Percentiles rank a stretch among this genome's conserved stretches.
Evolutionary conservation across 2,113 vertebrate genomes (phyloP).

Genomic region (Dendropsophus ebraccatus): DNA sequence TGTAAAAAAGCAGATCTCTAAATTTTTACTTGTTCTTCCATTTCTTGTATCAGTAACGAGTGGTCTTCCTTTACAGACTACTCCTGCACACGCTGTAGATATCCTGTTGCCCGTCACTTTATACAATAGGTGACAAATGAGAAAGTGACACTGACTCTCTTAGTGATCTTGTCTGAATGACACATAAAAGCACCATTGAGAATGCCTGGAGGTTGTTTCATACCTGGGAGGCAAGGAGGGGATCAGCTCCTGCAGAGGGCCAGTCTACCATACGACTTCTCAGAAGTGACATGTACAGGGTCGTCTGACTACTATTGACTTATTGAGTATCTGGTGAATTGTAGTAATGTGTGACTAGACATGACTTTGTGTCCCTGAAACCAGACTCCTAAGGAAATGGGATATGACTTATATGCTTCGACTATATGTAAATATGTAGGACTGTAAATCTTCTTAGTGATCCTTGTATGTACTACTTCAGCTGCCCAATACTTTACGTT

Average conservation of each 20-base stretch:
- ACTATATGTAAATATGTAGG: neutral
- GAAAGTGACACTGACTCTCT: neutral
- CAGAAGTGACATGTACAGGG: conserved; percentile 9
- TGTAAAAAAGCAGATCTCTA: too few species aligned
- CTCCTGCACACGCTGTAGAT: neutral
- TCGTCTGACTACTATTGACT: neutral
- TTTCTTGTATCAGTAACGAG: too few species aligned
- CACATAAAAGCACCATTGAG: neutral
- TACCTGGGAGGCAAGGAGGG: neutral
- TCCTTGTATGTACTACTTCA: too few species aligned
- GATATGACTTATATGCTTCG: neutral
- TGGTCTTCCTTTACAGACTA: neutral
- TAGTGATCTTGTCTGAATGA: conserved; percentile 4
- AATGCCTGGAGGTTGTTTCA: conserved; percentile 1
- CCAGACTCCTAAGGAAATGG: neutral
- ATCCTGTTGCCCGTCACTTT: neutral
- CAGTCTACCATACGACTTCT: neutral
- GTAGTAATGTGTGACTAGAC: neutral
- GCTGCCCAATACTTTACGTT: too few species aligned
- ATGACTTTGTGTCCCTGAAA: neutral
- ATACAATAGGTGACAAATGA: neutral
- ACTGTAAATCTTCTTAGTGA: too few species aligned
- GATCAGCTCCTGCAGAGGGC: neutral
- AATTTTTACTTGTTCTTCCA: too few species aligned
- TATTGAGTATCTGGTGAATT: neutral